These are phyloP conservation scores for Brachyistius frenatus DNA, from an alignment of 2,113 vertebrate species.

Conservation along the genomic window DNA sequence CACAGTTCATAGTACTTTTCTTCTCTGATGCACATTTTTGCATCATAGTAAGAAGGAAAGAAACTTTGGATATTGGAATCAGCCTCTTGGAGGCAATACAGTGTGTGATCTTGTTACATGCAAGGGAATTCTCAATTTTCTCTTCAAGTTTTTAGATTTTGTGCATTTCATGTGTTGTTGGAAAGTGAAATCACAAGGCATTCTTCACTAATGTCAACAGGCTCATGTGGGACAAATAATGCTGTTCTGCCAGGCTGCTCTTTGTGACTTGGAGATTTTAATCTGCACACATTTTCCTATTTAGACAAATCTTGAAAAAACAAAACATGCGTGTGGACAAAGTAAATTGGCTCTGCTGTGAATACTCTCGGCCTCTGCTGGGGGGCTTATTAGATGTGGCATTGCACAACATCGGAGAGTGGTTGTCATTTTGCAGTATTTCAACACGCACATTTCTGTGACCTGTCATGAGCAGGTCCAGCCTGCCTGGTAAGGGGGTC, in stretches of 20 bases:
- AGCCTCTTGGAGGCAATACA: constrained; percentile 38
- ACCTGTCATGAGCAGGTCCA: constrained; percentile 33
- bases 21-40: constrained; percentile 46
- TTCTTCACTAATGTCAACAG: constrained; percentile 27
- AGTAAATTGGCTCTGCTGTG: constrained; percentile 19
- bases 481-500: constrained; percentile 20
- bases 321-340: not conserved
- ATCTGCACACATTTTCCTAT: constrained; percentile 32
- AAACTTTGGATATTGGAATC: constrained; percentile 40
- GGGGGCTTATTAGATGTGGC: constrained; percentile 19
- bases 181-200: constrained; percentile 32
- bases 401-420: not conserved
- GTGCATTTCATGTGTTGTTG: constrained; percentile 23
- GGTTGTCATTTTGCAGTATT: constrained; percentile 4
- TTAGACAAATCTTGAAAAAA: constrained; percentile 11
- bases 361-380: not conserved
- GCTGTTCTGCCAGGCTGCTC: not conserved
- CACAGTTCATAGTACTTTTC: constrained; percentile 36
- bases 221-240: constrained; percentile 1
- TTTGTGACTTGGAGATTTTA: constrained; percentile 30
- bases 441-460: not conserved
- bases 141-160: constrained; percentile 56
- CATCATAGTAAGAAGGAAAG: constrained; percentile 33
- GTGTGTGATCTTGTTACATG: constrained; percentile 51
- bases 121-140: constrained; percentile 65